phyloP scores from a whole-genome alignment of 1,140 invertebrate species.

The Zaprionus ornatus region DNA sequence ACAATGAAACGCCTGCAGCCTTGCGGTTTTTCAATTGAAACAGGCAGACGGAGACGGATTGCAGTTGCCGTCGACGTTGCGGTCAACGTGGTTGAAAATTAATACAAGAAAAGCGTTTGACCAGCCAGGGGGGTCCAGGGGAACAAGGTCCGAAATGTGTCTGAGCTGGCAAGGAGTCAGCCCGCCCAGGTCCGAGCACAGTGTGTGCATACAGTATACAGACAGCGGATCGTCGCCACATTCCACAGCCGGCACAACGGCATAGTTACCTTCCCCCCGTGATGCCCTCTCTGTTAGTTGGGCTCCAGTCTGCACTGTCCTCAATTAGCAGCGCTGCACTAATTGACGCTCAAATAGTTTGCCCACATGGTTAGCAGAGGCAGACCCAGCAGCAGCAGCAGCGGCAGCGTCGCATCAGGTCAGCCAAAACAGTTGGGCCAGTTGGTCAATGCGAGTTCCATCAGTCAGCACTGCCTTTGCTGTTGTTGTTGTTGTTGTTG shows the following conservation, averaged over 20 bases:
- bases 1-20: constrained; percentile 40
- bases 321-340: constrained; percentile 71
- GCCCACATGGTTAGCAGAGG: constrained; percentile 55
- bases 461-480: not conserved
- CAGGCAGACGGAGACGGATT: not conserved
- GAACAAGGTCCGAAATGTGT: too few species aligned
- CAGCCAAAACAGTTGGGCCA: constrained; percentile 44
- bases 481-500: not conserved
- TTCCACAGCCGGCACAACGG: constrained; percentile 48
- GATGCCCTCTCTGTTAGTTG: not conserved
- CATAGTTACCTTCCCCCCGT: constrained; percentile 32
- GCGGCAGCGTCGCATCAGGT: constrained; percentile 22
- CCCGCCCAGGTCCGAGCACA: not conserved
- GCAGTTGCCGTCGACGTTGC: constrained; percentile 25
- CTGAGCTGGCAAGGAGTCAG: constrained; percentile 17
- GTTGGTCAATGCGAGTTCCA: constrained; percentile 34
- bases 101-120: constrained; percentile 26
- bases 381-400: constrained; percentile 11
- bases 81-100: constrained; percentile 47
- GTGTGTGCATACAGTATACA: constrained; percentile 2
- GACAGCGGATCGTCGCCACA: constrained; percentile 6
- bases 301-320: constrained; percentile 63
- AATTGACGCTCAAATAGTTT: constrained; percentile 75
- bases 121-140: not conserved
- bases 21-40: constrained; percentile 55